Evolutionary conservation across 2,888 invertebrate species (phyloP).

Genomic region (Xanthia icteritia): DNA sequence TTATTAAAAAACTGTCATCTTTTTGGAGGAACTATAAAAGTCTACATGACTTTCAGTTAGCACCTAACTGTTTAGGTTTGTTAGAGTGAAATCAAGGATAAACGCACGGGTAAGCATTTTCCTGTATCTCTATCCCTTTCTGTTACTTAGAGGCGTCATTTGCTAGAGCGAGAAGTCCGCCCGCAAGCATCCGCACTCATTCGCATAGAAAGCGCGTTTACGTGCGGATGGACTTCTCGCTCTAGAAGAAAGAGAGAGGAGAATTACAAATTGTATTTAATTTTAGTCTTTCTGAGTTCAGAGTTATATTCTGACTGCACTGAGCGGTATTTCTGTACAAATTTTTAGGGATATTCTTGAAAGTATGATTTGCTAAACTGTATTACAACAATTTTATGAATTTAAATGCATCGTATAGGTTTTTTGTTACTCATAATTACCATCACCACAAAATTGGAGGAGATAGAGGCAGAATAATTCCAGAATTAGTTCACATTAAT

Average conservation of each 20-base stretch:
- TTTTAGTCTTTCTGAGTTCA: too few relatives aligned
- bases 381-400: not conserved
- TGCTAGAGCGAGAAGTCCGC: not conserved
- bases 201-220: too few relatives aligned
- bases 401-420: not conserved
- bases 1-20: not conserved
- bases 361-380: not conserved
- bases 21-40: not conserved
- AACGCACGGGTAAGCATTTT: not conserved
- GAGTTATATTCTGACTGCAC: too few relatives aligned
- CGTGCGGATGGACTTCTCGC: not conserved
- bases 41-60: constrained; percentile 11
- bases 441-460: not conserved
- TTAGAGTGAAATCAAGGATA: not conserved
- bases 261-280: not conserved
- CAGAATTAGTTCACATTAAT: too few relatives aligned
- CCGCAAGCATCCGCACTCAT: not conserved
- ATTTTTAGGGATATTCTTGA: not conserved
- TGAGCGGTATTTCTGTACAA: not conserved
- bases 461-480: not conserved
- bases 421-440: not conserved
- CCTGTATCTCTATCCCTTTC: not conserved
- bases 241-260: constrained; percentile 1
- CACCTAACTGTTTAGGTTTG: not conserved
- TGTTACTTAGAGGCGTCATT: not conserved